Evolutionary conservation across 2,888 invertebrate genomes (phyloP), one percentile per base, ranked within the genome.

Genomic region (Germaria angustata): DNA sequence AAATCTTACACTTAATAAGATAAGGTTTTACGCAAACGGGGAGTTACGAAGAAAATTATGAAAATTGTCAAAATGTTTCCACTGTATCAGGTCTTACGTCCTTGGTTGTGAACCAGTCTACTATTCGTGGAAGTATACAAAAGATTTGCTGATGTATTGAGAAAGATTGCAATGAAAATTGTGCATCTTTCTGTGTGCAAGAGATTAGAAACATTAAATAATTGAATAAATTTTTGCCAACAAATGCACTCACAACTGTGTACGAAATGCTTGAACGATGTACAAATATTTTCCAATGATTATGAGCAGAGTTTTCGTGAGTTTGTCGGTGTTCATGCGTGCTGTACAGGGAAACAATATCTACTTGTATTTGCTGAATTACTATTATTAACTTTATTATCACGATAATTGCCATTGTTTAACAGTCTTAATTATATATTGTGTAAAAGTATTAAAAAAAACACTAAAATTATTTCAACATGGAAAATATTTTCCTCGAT

Each of bases 381-480:
- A 65, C 78, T 82, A 69, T 82, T 79, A 82, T 82, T 79, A 79
- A 79, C 75, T 82, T 79, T 82, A 82, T 79, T 79, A 82, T 82
- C 75, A 79, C 28, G 82, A 82, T 82, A 82, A 79, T 82, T 82
- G 82, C 79, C 71, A 79, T 82, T 82, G 82, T 82, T 82, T 75
- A 82, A 76, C 71, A 79, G 75, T 20, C 79, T 71, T 82, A 66
- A 82, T 79, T 79, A 71, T 51, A 49, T 63, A 63, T 73, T 77
- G 77, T 66, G 65, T 61, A 57, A 53, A 51, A 34, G 39, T 34
- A n/a, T 53, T 15, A 8, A 13, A 65, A 51, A 66, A 36, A 36
- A 22, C 20, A 20, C 8, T 24, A 41, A n/a, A 32, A 17, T 2
- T 41, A 22, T 63, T 63, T 51, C 5, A 65, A 34, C 53, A 55